A percentile compares a stretch with the other conserved stretches of the same genome.
Evolutionary conservation across 2,113 vertebrate species (phyloP).

Genomic region (Odontophorus gujanensis): DNA sequence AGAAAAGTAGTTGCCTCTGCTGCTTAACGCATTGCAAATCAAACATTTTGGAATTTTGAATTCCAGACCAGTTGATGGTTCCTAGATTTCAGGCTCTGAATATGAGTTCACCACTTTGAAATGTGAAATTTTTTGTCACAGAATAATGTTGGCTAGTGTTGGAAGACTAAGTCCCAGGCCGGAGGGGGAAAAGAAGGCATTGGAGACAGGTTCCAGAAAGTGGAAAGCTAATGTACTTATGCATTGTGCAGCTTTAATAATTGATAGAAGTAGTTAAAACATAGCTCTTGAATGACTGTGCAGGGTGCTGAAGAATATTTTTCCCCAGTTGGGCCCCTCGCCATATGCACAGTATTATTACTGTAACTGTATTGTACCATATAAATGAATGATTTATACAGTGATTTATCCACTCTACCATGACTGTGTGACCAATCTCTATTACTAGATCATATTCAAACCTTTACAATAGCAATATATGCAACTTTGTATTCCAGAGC

Average conservation of each 20-base stretch:
- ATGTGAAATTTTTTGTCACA: slow-evolving; percentile 36
- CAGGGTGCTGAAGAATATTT: slow-evolving; percentile 18
- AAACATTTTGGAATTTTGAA: slow-evolving; percentile 70
- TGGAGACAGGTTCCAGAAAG: neutral
- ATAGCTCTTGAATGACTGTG: slow-evolving; percentile 4
- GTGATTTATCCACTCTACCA: slow-evolving; percentile 36
- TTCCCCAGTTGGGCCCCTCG: neutral
- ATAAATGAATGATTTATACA: slow-evolving; percentile 33
- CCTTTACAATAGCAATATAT: slow-evolving; percentile 7
- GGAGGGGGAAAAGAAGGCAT: neutral
- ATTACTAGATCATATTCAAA: slow-evolving; percentile 20
- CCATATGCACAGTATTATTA: slow-evolving; percentile 8
- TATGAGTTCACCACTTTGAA: slow-evolving; percentile 71
- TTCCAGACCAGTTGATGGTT: slow-evolving; percentile 66
- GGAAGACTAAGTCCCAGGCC: neutral
- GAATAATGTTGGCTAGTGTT: neutral
- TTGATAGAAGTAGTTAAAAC: slow-evolving; percentile 39
- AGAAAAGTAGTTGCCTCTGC: slow-evolving; percentile 72
- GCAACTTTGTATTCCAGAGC: slow-evolving; percentile 15
- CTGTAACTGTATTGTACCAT: neutral
- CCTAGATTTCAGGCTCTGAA: slow-evolving; percentile 70
- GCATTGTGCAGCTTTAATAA: slow-evolving; percentile 11
- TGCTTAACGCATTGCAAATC: slow-evolving; percentile 57
- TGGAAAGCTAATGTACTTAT: neutral
- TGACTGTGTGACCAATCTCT: neutral